These are phyloP conservation scores for Halichoeres trimaculatus DNA, from an alignment of 2,113 vertebrate species.

Conservation along the genomic window DNA sequence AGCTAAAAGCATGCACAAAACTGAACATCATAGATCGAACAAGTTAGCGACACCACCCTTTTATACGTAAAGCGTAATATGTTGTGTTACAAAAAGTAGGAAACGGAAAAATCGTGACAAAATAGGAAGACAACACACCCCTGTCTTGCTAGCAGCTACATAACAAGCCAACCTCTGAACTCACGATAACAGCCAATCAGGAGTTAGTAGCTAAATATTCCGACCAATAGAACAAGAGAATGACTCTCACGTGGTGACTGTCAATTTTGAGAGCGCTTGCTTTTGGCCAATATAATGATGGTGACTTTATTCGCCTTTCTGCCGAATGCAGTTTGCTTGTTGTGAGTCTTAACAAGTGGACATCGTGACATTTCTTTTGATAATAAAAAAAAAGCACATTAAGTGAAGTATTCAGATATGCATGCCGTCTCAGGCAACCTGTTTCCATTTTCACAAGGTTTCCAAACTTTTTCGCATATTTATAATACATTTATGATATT, in stretches of 20 bases:
- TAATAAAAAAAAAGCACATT: too few relatives aligned
- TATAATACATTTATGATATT: too few relatives aligned
- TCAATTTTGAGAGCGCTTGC: not conserved
- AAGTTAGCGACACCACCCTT: not conserved
- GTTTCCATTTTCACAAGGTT: too few relatives aligned
- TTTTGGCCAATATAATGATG: not conserved
- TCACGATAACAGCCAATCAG: slow-evolving; percentile 53
- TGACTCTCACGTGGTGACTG: slow-evolving; percentile 4
- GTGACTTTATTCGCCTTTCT: not conserved
- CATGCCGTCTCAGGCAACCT: too few relatives aligned
- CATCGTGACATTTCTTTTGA: too few relatives aligned
- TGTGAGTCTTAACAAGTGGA: too few relatives aligned
- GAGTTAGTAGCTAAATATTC: not conserved
- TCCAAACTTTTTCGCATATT: too few relatives aligned
- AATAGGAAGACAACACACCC: not conserved
- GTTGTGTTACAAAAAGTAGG: not conserved
- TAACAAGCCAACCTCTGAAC: slow-evolving; percentile 51
- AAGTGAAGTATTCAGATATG: too few relatives aligned
- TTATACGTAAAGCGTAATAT: not conserved
- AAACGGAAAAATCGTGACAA: not conserved
- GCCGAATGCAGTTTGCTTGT: too few relatives aligned
- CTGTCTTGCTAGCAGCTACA: slow-evolving; percentile 10
- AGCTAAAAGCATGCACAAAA: not conserved
- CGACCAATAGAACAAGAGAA: slow-evolving; percentile 55
- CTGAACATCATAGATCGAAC: not conserved